Evolutionary conservation across 2,797 vertebrate species (phyloP), one percentile per base, ranked within the genome.

Genomic region (Manis crassicaudata): DNA sequence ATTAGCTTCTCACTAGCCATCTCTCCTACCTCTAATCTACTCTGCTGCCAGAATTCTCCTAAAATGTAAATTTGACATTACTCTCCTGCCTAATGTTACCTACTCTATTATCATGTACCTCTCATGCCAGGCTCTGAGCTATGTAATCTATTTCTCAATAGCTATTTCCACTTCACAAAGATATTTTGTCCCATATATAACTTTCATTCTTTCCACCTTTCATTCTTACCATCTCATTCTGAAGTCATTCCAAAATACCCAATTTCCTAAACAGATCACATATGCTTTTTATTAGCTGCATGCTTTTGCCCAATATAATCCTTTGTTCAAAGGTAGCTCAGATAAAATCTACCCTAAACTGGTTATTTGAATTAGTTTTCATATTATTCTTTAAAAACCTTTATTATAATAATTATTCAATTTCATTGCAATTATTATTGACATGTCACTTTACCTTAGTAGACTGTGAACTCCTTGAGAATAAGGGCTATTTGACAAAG

Each of bases 351-450:
- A 84, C 17, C 27, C 40, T 46, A 40, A 94, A 46, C 27, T 35
- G 32, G 23, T 77, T 32, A 32, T 60, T 58, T 95, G 58, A 95
- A 35, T 89, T 79, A 92, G 14, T 80, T 7, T 7, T 25, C 52
- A 79, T 5, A 35, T 21, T 35, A 35, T 5, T 87, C 14, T 81
- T 2, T 75, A 79, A 82, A 94, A 91, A 52, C 8, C 43, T 90
- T 79, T 52, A 86, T 83, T 91, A 88, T 86, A 83, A 35, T 43
- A 67, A 87, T 73, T 58, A 82, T n/a, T 90, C 37, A 73, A 54
- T 79, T 79, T 73, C 17, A 79, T 54, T 92, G 80, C 91, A 94
- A 84, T 93, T 82, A 77, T 54, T 52, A 89, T 50, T 79, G 95
- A 81, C 37, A 90, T 23, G 11, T 43, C n/a, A 27, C 18, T 79